These are phyloP conservation scores for Saxidomus purpurata DNA, from an alignment of 1,140 invertebrate species.

Conservation along the genomic window DNA sequence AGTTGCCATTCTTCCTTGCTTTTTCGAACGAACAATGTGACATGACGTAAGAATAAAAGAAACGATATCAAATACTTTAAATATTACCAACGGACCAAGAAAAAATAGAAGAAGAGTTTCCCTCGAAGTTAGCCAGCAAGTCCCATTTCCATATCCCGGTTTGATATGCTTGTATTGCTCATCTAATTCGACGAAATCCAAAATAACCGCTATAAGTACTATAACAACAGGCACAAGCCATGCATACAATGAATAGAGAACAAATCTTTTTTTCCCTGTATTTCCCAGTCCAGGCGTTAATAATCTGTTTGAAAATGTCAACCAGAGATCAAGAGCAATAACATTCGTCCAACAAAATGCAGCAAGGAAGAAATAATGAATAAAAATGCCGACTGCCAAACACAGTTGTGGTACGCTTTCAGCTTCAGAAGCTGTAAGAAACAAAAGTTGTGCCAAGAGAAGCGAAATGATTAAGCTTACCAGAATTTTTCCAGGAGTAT, in stretches of 20 bases:
- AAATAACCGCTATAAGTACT: constrained; percentile 85
- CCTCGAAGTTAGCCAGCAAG: constrained; percentile 86
- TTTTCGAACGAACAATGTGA: constrained; percentile 86
- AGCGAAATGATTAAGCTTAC: constrained; percentile 86
- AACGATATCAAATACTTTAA: constrained; percentile 80
- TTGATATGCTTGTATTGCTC: constrained; percentile 6
- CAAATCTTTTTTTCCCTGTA: constrained; percentile 82
- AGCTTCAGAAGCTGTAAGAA: constrained; percentile 83
- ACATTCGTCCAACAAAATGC: constrained; percentile 89
- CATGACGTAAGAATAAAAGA: constrained; percentile 82
- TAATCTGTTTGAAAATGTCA: constrained; percentile 87
- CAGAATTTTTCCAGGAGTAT: constrained; percentile 87
- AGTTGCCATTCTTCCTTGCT: constrained; percentile 42
- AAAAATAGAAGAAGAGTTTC: constrained; percentile 80
- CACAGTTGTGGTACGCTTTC: constrained; percentile 52
- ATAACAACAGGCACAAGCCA: constrained; percentile 87
- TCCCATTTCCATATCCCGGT: constrained; percentile 75
- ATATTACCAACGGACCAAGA: constrained; percentile 78
- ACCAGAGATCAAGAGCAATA: constrained; percentile 88
- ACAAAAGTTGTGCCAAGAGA: constrained; percentile 86
- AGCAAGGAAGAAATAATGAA: constrained; percentile 88
- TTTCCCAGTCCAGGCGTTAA: constrained; percentile 59
- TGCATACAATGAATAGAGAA: constrained; percentile 87
- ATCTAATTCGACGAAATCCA: constrained; percentile 82
- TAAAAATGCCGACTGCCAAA: constrained; percentile 84